Percentiles rank a stretch among this genome's conserved stretches.
These are phyloP conservation scores for Euleptes europaea DNA, from an alignment of 2,113 vertebrate genomes.

Conservation along the genomic window DNA sequence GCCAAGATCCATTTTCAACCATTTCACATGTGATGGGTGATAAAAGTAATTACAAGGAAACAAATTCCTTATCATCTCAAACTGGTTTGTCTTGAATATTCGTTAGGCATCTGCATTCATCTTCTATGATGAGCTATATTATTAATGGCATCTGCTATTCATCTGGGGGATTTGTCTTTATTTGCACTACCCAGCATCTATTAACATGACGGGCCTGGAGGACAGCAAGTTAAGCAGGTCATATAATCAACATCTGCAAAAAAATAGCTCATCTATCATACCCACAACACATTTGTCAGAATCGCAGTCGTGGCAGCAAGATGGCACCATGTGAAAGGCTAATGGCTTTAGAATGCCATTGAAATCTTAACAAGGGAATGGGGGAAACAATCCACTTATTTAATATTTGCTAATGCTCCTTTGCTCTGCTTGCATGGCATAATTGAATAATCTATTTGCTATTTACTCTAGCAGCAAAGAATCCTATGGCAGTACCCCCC, in stretches of 20 bases:
- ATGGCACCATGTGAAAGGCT: conserved; percentile 64
- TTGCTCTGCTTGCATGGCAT: conserved; percentile 51
- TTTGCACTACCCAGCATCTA: conserved; percentile 54
- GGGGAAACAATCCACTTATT: conserved; percentile 59
- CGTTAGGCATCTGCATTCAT: neutral
- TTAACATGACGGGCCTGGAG: conserved; percentile 53
- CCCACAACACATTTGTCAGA: conserved; percentile 63
- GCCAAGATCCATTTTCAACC: neutral
- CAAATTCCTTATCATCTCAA: neutral
- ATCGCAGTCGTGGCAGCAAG: conserved; percentile 44
- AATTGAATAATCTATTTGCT: conserved; percentile 67
- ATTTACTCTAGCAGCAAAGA: conserved; percentile 47
- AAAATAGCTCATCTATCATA: conserved; percentile 71
- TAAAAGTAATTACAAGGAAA: neutral
- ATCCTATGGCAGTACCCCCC: conserved; percentile 27
- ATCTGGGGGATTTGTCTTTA: conserved; percentile 46
- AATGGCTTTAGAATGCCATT: conserved; percentile 68
- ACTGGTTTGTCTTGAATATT: neutral
- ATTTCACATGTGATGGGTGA: neutral
- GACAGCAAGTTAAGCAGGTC: conserved; percentile 55
- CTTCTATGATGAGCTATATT: neutral
- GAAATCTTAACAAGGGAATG: conserved; percentile 55
- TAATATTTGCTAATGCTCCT: conserved; percentile 66
- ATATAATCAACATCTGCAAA: conserved; percentile 65
- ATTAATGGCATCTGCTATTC: conserved; percentile 18